Evolutionary conservation across 2,113 vertebrate genomes (phyloP).

Genomic region (Odocoileus hemionus): DNA sequence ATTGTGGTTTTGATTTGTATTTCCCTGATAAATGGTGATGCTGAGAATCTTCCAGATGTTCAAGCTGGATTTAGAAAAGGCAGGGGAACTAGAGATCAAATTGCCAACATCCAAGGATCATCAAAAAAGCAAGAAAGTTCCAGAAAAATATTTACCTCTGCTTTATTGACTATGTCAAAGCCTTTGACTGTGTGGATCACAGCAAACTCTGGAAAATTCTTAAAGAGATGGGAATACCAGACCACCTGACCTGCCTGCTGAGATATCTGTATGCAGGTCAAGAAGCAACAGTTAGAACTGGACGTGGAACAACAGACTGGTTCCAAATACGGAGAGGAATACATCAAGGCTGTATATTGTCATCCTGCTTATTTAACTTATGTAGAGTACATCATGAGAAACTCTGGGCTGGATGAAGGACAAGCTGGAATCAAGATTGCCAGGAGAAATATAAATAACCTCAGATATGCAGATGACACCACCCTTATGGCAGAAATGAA

Average conservation of each 20-base stretch:
- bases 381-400: neutral
- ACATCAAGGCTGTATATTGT: neutral
- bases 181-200: neutral
- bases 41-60: neutral
- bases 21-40: neutral
- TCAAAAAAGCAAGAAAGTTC: neutral
- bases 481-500: neutral
- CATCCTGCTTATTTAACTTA: neutral
- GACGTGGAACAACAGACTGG: neutral
- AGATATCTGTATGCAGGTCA: neutral
- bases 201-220: neutral
- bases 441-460: neutral
- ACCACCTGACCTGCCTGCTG: neutral
- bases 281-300: neutral
- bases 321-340: neutral
- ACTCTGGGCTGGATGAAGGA: rapidly evolving
- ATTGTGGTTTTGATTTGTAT: neutral
- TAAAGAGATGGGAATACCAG: neutral
- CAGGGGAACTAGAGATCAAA: neutral
- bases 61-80: neutral
- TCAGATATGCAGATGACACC: neutral
- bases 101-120: neutral
- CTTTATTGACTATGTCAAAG: neutral
- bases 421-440: neutral
- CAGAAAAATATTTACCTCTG: neutral